Base-by-base conservation (phyloP, 2,797 vertebrate genomes). In the Cossypha niveicapilla region DNA sequence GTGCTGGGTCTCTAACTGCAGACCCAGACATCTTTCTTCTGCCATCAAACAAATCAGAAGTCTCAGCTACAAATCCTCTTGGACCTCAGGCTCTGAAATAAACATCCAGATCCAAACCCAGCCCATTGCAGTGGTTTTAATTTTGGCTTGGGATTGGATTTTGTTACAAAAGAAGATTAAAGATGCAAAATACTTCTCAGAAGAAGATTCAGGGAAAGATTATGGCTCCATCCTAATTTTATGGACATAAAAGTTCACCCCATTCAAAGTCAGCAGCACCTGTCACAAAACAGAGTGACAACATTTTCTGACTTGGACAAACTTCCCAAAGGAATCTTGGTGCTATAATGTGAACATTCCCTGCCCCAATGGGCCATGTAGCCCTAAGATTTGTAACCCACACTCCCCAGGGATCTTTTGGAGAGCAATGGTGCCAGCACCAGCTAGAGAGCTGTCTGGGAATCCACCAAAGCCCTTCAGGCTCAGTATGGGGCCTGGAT, bases 281-380 rank as follows among this genome's bases (percentile, higher is more conserved):
- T 56, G 15, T 42, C 39, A 57, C 34, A 77, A 67, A 91, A 60
- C 6, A 58, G 1, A 24, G 2, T 58, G 24, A 18, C 25, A 48
- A 19, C 8, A 35, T 32, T 61, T 86, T 88, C 45, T 3, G 1
- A 37, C 39, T 72, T 68, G 15, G 5, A 37, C 27, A 22, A 68
- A 42, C 4, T 62, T 58, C 22, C 18, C 30, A 25, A 45, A 82
- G 21, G 21, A 42, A 39, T 16, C 7, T 13, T 3, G 1, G 5
- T 50, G 7, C 12, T 42, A 10, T 30, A 27, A 79, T 70, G 12
- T 8, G 8, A 79, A 70, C 18, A 18, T 34, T 3, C 2, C 1
- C 9, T 58, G 7, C 10, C 1, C 18, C 45, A 62, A 1, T 5
- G 24, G 6, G 10, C 19, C 1, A 1, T 2, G 0, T 12, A 78